phyloP scores from a whole-genome alignment of 2,113 vertebrate genomes.

The Pedionomus torquatus region DNA sequence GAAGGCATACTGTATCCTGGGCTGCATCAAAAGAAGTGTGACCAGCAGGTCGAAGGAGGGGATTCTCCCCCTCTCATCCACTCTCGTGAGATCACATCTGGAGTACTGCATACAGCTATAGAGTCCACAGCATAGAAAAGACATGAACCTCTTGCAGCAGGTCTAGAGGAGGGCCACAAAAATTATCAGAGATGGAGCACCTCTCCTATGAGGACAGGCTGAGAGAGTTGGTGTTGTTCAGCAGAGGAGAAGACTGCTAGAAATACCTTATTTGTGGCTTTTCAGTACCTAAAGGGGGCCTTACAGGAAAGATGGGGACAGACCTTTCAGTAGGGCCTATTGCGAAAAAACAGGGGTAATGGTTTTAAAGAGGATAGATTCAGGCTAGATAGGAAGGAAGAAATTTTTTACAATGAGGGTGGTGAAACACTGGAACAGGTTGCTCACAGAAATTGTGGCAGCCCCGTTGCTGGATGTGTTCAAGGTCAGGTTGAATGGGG shows the following conservation, averaged over 20 bases:
- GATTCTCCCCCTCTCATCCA: neutral
- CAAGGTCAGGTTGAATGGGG: neutral
- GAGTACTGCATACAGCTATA: neutral
- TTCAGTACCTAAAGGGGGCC: neutral
- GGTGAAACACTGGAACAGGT: neutral
- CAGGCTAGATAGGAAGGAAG: too few relatives aligned
- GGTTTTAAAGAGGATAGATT: neutral
- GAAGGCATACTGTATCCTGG: too few relatives aligned
- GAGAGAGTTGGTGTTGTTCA: neutral
- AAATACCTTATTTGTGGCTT: neutral
- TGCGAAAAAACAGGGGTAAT: neutral
- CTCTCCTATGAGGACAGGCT: neutral
- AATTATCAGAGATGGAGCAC: too few relatives aligned
- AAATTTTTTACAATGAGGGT: neutral
- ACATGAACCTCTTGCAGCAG: neutral
- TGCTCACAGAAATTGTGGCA: neutral
- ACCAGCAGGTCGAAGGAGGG: neutral
- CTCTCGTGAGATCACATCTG: neutral
- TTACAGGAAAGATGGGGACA: neutral
- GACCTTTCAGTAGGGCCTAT: neutral
- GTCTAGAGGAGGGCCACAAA: neutral
- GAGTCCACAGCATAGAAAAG: neutral
- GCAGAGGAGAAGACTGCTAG: neutral
- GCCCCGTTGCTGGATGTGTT: neutral
- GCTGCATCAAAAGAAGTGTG: neutral